phyloP scores from a whole-genome alignment of 1,140 invertebrate species.

The Lerema accius region DNA sequence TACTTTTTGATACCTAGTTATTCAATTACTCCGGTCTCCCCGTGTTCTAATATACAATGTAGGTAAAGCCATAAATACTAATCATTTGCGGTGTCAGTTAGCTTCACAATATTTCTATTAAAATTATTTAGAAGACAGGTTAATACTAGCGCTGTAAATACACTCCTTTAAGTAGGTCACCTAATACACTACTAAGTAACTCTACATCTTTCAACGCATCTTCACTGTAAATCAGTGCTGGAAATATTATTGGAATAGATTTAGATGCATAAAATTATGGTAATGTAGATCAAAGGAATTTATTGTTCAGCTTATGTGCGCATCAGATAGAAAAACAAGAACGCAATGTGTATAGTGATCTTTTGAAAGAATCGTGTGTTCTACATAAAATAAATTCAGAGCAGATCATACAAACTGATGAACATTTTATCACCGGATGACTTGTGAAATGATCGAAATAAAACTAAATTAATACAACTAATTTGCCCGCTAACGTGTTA shows the following conservation, averaged over 20 bases:
- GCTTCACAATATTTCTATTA: slow-evolving; percentile 6
- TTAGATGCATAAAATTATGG: too few relatives aligned
- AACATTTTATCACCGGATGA: not conserved
- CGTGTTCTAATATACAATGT: too few relatives aligned
- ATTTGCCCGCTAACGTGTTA: slow-evolving; percentile 8
- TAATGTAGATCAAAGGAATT: too few relatives aligned
- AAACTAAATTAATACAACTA: slow-evolving; percentile 9
- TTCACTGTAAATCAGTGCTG: slow-evolving; percentile 23
- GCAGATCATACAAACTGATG: slow-evolving; percentile 12
- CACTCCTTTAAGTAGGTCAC: not conserved
- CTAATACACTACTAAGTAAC: not conserved
- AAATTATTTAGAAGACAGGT: not conserved
- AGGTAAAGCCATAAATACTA: too few relatives aligned
- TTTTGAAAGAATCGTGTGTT: too few relatives aligned
- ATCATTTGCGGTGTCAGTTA: not conserved
- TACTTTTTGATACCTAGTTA: too few relatives aligned
- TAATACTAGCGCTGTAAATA: not conserved
- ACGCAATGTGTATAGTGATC: too few relatives aligned
- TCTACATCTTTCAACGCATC: not conserved
- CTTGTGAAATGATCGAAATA: slow-evolving; percentile 4
- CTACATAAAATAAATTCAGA: not conserved
- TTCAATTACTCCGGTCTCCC: too few relatives aligned
- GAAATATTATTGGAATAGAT: not conserved
- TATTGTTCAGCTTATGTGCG: too few relatives aligned
- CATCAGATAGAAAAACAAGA: too few relatives aligned